phyloP scores from a whole-genome alignment of 1,140 invertebrate species.

The Lepidurus couesii region DNA sequence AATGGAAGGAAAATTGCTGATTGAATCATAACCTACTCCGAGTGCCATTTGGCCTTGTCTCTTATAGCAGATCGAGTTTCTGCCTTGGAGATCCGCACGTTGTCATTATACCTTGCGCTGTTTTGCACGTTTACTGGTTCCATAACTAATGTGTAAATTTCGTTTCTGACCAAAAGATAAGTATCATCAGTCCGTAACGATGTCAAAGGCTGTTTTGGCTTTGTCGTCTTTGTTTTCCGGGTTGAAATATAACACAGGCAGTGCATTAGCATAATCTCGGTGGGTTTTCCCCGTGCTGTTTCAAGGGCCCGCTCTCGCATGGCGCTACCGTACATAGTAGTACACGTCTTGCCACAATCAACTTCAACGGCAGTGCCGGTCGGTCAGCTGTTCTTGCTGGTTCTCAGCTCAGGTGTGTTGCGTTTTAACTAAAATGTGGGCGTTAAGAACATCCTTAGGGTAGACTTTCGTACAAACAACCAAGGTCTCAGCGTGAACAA shows the following conservation, averaged over 20 bases:
- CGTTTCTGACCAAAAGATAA: background rate
- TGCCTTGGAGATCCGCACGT: background rate
- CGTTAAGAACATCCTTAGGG: background rate
- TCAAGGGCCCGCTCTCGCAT: background rate
- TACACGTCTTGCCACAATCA: background rate
- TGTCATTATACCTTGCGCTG: too few relatives aligned
- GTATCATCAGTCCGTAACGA: background rate
- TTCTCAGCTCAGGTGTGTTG: background rate
- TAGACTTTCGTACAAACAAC: background rate
- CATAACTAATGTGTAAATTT: too few relatives aligned
- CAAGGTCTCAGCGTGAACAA: background rate
- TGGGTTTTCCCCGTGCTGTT: background rate
- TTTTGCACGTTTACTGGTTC: too few relatives aligned
- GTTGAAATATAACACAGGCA: background rate
- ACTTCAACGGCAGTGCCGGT: background rate
- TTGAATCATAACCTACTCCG: background rate
- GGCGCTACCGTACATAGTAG: background rate
- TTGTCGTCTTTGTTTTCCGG: background rate
- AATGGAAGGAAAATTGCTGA: background rate
- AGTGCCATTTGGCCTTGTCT: background rate
- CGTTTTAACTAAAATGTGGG: background rate
- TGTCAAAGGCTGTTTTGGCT: background rate
- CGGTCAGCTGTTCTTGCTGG: background rate
- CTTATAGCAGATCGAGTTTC: background rate
- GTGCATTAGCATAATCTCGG: background rate